Evolutionary conservation across 2,888 invertebrate species (phyloP).

Genomic region (Eupithecia dodoneata): DNA sequence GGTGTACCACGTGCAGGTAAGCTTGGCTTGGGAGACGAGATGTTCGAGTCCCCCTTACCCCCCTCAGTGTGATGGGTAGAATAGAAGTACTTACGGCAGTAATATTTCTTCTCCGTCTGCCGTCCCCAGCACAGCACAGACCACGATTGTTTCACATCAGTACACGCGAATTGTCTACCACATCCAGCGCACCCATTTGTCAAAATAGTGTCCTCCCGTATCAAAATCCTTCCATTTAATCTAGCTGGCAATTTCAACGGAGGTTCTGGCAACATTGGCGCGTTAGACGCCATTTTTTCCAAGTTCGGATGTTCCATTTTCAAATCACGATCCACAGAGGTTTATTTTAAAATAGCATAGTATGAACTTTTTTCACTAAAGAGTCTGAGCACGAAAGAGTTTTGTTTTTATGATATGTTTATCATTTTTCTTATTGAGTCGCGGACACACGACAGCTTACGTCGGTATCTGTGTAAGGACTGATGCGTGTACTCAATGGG

Average conservation of each 20-base stretch:
- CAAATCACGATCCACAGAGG: constrained; percentile 16
- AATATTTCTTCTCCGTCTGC: constrained; percentile 71
- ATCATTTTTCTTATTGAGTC: constrained; percentile 19
- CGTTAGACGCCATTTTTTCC: constrained; percentile 52
- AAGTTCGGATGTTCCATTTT: constrained; percentile 57
- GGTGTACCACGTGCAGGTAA: too few relatives aligned
- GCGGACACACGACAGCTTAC: constrained; percentile 16
- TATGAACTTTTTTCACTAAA: not conserved
- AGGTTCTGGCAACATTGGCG: constrained; percentile 58
- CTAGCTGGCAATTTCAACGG: constrained; percentile 15
- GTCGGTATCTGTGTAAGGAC: constrained; percentile 26
- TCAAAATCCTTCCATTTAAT: constrained; percentile 49
- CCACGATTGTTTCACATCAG: constrained; percentile 71
- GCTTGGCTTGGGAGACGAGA: too few relatives aligned
- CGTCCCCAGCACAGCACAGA: constrained; percentile 76
- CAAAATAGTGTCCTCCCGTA: constrained; percentile 75
- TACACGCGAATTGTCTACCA: constrained; percentile 69
- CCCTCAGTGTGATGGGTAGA: not conserved
- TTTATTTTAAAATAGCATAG: constrained; percentile 14
- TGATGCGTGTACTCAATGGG: constrained; percentile 20
- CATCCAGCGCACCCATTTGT: constrained; percentile 72
- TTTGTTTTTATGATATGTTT: not conserved
- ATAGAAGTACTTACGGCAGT: constrained; percentile 66
- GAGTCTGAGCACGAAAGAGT: not conserved
- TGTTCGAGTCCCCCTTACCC: too few relatives aligned